Evolutionary conservation across 2,113 vertebrate genomes (phyloP), one percentile per base, ranked within the genome.

Genomic region (Pachycephala philippinensis): DNA sequence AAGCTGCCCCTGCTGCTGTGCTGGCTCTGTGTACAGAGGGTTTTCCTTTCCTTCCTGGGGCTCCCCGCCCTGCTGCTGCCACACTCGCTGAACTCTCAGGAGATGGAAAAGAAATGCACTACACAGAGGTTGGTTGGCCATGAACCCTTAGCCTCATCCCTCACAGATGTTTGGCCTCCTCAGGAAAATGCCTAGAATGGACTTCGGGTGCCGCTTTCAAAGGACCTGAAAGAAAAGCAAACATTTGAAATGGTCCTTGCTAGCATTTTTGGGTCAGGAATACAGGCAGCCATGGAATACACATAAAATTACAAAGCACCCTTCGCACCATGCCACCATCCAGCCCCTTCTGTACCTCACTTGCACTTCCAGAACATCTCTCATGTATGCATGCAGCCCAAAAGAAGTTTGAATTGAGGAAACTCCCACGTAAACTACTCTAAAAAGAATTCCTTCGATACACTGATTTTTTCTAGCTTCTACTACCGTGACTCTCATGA

Each of bases 301-400:
- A 28, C 3, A 1, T 2, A 45, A 24, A 1, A 4, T 52, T 57
- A 42, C 42, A 42, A 18, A 75, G 27, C 26, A 16, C 13, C 33
- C 21, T 30, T 47, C 2, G 1, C 47, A 30, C 9, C 9, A 1
- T 15, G 26, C 23, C 69, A 47, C 26, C 33, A 20, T 5, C 42
- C 57, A 40, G 9, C n/a, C 22, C 39, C 7, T 19, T 45, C 87
- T 30, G 13, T 16, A 27, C 26, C 16, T 39, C 69, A 7, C 20
- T 20, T 37, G 52, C 18, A 7, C 39, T 35, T 35, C 21, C 31
- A 44, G 49, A 78, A 40, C 26, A 79, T 22, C 54, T 15, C 75
- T 35, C 59, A 35, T 0, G 0, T 11, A 13, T 0, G 0, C 3
- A 19, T 4, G 9, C 26, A 79, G 17, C 11, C 26, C 5, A 3